These are phyloP conservation scores for Salticus scenicus DNA, from an alignment of 2,888 invertebrate species.

Conservation along the genomic window DNA sequence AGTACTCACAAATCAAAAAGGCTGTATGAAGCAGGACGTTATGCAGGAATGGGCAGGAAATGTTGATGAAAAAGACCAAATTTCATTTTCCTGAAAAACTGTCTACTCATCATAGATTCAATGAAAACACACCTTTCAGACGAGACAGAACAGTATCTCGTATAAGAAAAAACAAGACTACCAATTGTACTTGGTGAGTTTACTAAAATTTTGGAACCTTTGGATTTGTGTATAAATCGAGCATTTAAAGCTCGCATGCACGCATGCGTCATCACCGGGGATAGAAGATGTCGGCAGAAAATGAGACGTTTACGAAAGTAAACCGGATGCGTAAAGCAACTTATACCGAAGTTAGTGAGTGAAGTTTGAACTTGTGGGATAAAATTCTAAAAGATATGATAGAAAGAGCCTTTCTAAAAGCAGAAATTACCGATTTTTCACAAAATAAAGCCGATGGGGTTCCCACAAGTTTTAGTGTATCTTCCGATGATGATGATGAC, in stretches of 20 bases:
- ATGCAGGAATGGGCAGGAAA: constrained; percentile 3
- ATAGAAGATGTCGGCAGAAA: not conserved
- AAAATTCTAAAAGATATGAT: not conserved
- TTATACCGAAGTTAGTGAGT: not conserved
- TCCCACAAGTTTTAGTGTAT: not conserved
- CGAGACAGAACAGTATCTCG: not conserved
- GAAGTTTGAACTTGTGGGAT: not conserved
- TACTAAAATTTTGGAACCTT: not conserved
- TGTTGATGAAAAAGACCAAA: not conserved
- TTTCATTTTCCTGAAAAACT: not conserved
- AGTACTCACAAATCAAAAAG: not conserved
- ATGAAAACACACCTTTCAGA: not conserved
- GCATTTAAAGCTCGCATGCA: not conserved
- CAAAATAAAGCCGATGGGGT: not conserved
- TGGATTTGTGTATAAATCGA: not conserved
- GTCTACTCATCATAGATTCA: not conserved
- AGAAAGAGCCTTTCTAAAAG: not conserved
- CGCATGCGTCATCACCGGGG: not conserved
- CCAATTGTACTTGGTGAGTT: not conserved
- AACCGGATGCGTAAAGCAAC: not conserved
- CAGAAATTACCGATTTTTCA: not conserved
- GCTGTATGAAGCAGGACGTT: constrained; percentile 1
- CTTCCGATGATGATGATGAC: constrained; percentile 5
- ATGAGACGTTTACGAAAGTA: not conserved
- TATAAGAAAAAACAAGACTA: not conserved